Percentiles rank a stretch among this genome's conserved stretches.
Conservation (phyloP, 2,888 invertebrate genomes). For the Ditula angustiorana region DNA sequence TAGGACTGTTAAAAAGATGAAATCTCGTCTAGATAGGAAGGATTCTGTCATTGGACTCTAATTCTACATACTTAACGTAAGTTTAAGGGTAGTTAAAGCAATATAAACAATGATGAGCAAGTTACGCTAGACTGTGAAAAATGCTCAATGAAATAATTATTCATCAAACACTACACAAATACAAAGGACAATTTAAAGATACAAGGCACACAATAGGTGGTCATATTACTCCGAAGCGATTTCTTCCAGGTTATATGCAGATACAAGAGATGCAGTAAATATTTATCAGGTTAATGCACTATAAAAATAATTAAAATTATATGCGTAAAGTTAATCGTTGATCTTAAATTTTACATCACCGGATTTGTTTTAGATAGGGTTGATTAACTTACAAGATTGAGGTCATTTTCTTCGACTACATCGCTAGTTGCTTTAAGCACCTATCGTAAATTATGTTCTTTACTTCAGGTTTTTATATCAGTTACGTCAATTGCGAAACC, state of each 20-base stretch:
- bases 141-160: conserved; percentile 22
- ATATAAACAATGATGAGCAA: conserved; percentile 19
- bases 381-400: conserved; percentile 24
- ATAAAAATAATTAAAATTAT: conserved; percentile 24
- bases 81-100: conserved; percentile 11
- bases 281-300: too few species aligned
- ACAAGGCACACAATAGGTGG: too few species aligned
- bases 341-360: conserved; percentile 13
- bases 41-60: too few species aligned
- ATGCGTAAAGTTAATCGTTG: conserved; percentile 22
- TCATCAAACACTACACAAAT: too few species aligned
- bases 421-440: background rate
- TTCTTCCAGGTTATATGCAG: too few species aligned
- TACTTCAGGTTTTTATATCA: conserved; percentile 1
- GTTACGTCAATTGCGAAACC: conserved; percentile 28
- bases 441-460: background rate
- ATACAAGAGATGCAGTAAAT: too few species aligned
- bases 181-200: too few species aligned
- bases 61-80: too few species aligned
- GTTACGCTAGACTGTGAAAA: conserved; percentile 15
- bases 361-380: conserved; percentile 20
- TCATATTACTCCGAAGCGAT: too few species aligned
- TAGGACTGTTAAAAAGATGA: background rate
- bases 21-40: background rate
- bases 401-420: background rate